A percentile compares a stretch with the other conserved stretches of the same genome.
These are phyloP conservation scores for Cynodonichthys magdalenae DNA, from an alignment of 2,797 vertebrate genomes.

Conservation along the genomic window DNA sequence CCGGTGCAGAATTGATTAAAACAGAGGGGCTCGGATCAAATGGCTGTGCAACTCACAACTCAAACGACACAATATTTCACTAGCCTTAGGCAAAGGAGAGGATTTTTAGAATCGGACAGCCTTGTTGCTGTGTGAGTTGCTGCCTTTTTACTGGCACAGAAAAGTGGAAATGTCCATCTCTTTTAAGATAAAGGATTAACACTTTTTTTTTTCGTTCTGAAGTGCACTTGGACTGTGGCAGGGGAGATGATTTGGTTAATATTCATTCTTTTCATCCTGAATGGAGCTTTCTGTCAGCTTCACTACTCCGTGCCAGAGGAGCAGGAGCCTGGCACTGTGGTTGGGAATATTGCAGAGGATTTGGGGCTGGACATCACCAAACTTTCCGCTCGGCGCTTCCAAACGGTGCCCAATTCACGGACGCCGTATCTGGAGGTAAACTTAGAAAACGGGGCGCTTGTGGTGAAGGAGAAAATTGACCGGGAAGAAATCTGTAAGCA, in stretches of 20 bases:
- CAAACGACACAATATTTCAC: conserved; percentile 77
- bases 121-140: conserved; percentile 49
- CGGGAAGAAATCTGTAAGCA: conserved; percentile 95
- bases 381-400: conserved; percentile 96
- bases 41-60: conserved; percentile 78
- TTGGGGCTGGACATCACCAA: conserved; percentile 98
- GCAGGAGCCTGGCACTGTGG: conserved; percentile 94
- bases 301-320: conserved; percentile 96
- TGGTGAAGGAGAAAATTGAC: conserved; percentile 96
- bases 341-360: conserved; percentile 98
- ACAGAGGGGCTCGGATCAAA: conserved; percentile 77
- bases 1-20: conserved; percentile 77
- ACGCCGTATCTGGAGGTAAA: conserved; percentile 95
- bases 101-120: conserved; percentile 66
- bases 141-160: conserved; percentile 73
- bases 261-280: conserved; percentile 86
- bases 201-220: conserved; percentile 44
- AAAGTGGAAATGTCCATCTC: conserved; percentile 67
- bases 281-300: conserved; percentile 90
- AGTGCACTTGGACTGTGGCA: conserved; percentile 69
- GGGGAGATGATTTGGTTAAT: conserved; percentile 92
- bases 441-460: conserved; percentile 93
- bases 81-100: conserved; percentile 71
- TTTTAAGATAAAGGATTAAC: conserved; percentile 73
- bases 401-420: conserved; percentile 93